Conservation (phyloP, 2,888 invertebrate genomes). For the Nudaria mundana region DNA sequence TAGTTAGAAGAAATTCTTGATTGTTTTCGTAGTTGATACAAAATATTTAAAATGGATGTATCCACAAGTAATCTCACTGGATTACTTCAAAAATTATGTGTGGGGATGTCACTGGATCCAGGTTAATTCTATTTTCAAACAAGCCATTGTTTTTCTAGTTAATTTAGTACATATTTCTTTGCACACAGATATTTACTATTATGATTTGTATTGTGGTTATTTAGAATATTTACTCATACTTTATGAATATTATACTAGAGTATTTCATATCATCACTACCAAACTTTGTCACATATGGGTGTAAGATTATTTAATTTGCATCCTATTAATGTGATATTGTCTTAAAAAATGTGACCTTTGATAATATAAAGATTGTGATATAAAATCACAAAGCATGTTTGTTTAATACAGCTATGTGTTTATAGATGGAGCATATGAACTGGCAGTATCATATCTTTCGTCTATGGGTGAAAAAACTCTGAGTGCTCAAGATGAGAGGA, state of each 20-base stretch:
- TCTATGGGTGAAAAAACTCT: slow-evolving; percentile 55
- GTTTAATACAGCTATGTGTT: no score
- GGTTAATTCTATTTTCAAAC: slow-evolving; percentile 57
- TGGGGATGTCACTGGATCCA: slow-evolving; percentile 65
- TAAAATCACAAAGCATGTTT: no score
- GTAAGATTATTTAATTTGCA: slow-evolving; percentile 5
- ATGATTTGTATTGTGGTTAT: neutral
- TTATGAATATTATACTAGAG: slow-evolving; percentile 55
- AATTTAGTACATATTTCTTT: no score
- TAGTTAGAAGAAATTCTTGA: no score
- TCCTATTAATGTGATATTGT: no score
- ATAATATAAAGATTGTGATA: no score
- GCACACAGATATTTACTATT: no score
- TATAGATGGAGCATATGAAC: slow-evolving; percentile 69
- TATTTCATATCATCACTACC: slow-evolving; percentile 41
- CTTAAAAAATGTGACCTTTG: no score
- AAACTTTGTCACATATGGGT: slow-evolving; percentile 17
- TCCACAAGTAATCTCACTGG: slow-evolving; percentile 51
- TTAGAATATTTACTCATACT: slow-evolving; percentile 8
- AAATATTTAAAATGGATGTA: slow-evolving; percentile 44
- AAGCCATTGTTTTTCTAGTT: slow-evolving; percentile 17
- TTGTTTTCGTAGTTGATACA: slow-evolving; percentile 6
- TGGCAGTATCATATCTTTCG: slow-evolving; percentile 69
- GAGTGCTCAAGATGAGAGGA: slow-evolving; percentile 57
- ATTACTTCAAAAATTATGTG: slow-evolving; percentile 67